Conservation (phyloP, 1,140 invertebrate genomes). For the Leptestheria dahalacensis region DNA sequence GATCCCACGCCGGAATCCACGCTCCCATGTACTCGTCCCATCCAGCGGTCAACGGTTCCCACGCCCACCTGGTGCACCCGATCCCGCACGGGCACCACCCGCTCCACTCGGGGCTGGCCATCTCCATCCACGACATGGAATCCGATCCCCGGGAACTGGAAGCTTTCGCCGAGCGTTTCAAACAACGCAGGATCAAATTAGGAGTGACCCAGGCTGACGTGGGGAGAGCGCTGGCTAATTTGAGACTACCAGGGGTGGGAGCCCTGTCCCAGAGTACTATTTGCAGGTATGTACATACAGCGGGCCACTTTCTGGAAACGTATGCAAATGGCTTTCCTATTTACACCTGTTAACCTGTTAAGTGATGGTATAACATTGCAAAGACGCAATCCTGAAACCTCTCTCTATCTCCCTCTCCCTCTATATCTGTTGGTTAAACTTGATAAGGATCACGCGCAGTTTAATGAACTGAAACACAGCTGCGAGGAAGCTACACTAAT, state of each 20-base stretch:
- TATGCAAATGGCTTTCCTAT: too few relatives aligned
- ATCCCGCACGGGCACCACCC: slow-evolving; percentile 33
- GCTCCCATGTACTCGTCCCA: background rate
- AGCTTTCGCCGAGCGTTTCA: slow-evolving; percentile 95
- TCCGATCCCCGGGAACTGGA: slow-evolving; percentile 86
- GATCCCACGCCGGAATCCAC: slow-evolving; percentile 17
- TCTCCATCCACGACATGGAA: slow-evolving; percentile 8
- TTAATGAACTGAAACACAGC: too few relatives aligned
- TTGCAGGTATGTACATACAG: too few relatives aligned
- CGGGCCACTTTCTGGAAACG: too few relatives aligned
- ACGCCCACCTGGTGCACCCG: slow-evolving; percentile 32
- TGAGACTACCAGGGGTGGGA: slow-evolving; percentile 94
- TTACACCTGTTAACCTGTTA: too few relatives aligned
- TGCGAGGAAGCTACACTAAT: too few relatives aligned
- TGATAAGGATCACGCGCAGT: too few relatives aligned
- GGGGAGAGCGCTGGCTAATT: slow-evolving; percentile 88
- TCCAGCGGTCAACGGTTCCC: background rate
- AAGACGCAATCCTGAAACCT: too few relatives aligned
- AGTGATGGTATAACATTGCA: too few relatives aligned
- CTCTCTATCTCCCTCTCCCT: too few relatives aligned
- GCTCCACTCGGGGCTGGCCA: slow-evolving; percentile 33
- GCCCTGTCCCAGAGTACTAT: slow-evolving; percentile 97
- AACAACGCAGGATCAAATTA: slow-evolving; percentile 89
- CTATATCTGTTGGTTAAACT: too few relatives aligned
- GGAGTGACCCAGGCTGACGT: slow-evolving; percentile 98